Evolutionary conservation across 1,140 invertebrate species (phyloP).

Genomic region (Chrysoperla carnea): DNA sequence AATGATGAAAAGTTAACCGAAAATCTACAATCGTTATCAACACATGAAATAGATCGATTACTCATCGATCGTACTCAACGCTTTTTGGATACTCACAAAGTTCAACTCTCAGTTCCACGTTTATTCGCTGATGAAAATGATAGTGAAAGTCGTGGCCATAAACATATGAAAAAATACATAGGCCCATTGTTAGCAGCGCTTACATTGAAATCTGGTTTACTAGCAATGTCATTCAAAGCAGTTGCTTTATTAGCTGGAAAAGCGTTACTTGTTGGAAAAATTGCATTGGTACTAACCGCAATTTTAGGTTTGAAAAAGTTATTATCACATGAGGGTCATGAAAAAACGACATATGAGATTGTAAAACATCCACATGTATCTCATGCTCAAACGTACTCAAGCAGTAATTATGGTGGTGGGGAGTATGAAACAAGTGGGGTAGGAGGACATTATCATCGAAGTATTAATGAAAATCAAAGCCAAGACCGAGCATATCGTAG

Average conservation of each 20-base stretch:
- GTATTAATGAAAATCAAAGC: constrained; percentile 33
- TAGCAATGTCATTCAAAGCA: constrained; percentile 54
- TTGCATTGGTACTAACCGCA: constrained; percentile 53
- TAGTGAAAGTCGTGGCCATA: constrained; percentile 30
- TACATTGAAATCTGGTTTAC: constrained; percentile 45
- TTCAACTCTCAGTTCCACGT: constrained; percentile 33
- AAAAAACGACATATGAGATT: constrained; percentile 69
- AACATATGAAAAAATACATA: constrained; percentile 33
- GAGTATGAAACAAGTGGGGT: constrained; percentile 33
- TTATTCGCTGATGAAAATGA: constrained; percentile 7
- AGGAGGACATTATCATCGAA: constrained; percentile 38
- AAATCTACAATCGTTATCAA: constrained; percentile 23
- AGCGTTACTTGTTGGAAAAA: constrained; percentile 52
- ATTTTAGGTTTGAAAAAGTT: constrained; percentile 62
- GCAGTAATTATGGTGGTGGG: constrained; percentile 42
- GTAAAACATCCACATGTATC: constrained; percentile 67
- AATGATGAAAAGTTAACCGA: not conserved
- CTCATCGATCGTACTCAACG: constrained; percentile 32
- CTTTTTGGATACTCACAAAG: constrained; percentile 38
- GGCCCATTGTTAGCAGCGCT: constrained; percentile 39
- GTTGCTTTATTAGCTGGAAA: constrained; percentile 54
- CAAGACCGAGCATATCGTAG: constrained; percentile 37
- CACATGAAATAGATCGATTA: constrained; percentile 31
- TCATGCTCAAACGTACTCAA: constrained; percentile 55
- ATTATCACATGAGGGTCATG: constrained; percentile 35